Evolutionary conservation across 2,888 invertebrate genomes (phyloP).

Genomic region (Psococerastis gibbosa): DNA sequence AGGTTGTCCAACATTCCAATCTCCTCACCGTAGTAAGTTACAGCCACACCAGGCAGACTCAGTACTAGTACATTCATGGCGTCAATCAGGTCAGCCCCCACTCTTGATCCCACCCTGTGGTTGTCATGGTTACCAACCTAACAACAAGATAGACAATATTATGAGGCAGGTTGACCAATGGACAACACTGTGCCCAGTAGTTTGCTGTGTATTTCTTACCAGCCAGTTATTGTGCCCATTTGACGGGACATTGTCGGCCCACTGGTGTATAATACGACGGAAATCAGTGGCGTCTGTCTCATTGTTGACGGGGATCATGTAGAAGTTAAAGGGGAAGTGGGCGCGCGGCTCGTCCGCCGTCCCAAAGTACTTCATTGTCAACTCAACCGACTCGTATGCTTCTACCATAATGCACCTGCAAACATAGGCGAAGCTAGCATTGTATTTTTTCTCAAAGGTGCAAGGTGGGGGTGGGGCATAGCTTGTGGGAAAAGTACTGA

Average conservation of each 20-base stretch:
- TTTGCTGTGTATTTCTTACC: conserved; percentile 27
- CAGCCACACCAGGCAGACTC: conserved; percentile 55
- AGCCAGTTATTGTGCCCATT: conserved; percentile 44
- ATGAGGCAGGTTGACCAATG: no score
- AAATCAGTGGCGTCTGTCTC: conserved; percentile 30
- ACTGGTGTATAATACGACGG: conserved; percentile 31
- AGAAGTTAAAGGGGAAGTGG: conserved; percentile 47
- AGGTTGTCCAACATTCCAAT: conserved; percentile 49
- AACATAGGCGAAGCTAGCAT: no score
- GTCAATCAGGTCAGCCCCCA: conserved; percentile 43
- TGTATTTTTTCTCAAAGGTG: no score
- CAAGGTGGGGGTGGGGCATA: no score
- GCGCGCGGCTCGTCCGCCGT: conserved; percentile 29
- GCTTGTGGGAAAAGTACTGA: no score
- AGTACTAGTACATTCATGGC: conserved; percentile 48
- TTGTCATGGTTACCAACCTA: conserved; percentile 56
- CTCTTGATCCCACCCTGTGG: conserved; percentile 38
- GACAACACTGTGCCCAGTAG: no score
- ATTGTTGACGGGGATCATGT: conserved; percentile 32
- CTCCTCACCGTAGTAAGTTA: conserved; percentile 77
- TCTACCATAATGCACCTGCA: conserved; percentile 33
- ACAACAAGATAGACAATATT: no score
- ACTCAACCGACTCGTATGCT: not conserved
- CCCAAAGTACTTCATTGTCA: conserved; percentile 34
- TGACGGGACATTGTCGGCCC: conserved; percentile 38